Evolutionary conservation across 2,888 invertebrate genomes (phyloP).

Genomic region (Cantharis nigra): DNA sequence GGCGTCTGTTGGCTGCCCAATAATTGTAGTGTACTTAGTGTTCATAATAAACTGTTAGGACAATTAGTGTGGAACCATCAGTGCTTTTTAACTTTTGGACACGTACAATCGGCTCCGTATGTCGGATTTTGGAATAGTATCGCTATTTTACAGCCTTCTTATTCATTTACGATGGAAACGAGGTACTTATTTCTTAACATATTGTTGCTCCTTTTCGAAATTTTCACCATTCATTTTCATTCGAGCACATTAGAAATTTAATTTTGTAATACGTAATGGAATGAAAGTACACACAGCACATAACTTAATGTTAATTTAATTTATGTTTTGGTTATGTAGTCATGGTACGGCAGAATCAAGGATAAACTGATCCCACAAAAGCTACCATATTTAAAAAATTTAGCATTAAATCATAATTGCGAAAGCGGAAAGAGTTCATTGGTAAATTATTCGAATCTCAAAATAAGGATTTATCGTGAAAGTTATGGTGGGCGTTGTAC

Average conservation of each 20-base stretch:
- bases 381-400: not conserved
- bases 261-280: not conserved
- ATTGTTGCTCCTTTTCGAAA: not conserved
- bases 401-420: not conserved
- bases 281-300: not conserved
- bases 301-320: not conserved
- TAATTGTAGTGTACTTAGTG: constrained; percentile 40
- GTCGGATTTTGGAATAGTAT: constrained; percentile 54
- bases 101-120: constrained; percentile 50
- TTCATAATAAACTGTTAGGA: constrained; percentile 43
- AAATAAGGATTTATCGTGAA: constrained; percentile 6
- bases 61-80: constrained; percentile 51
- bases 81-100: constrained; percentile 50
- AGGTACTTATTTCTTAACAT: constrained; percentile 41
- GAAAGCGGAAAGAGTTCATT: not conserved
- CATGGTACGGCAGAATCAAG: not conserved
- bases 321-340: not conserved
- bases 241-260: not conserved
- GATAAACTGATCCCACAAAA: not conserved
- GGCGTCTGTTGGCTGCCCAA: constrained; percentile 54
- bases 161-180: constrained; percentile 52
- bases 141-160: constrained; percentile 48
- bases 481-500: constrained; percentile 19
- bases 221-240: not conserved
- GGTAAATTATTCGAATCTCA: not conserved